Conservation (phyloP, 64 coral and sea anemone genomes). For the Dendronephthya gigantea region DNA sequence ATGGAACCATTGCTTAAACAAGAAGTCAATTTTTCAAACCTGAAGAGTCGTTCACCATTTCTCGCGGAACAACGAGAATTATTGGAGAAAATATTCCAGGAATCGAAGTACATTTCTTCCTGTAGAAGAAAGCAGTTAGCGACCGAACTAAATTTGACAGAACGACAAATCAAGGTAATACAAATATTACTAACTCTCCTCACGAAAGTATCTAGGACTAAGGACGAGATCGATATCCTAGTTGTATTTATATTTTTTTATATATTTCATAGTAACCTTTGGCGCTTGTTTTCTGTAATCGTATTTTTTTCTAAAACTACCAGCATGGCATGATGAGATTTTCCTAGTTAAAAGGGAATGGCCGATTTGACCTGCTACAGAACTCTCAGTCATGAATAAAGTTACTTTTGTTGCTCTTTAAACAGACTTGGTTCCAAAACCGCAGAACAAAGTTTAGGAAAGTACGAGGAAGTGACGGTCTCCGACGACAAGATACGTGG, state of each 20-base stretch:
- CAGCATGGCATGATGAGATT: no score
- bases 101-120: conserved; percentile 9
- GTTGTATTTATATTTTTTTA: no score
- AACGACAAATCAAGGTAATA: background rate
- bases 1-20: background rate
- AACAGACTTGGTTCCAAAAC: background rate
- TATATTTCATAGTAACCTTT: no score
- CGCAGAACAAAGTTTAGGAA: background rate
- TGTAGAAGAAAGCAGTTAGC: background rate
- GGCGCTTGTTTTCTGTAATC: no score
- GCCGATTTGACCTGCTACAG: no score
- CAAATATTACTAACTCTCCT: no score
- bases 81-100: background rate
- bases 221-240: no score
- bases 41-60: conserved; percentile 13
- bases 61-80: background rate
- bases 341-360: no score
- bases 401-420: background rate
- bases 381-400: background rate
- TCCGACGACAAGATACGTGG: conserved; percentile 15
- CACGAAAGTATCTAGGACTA: no score
- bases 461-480: background rate
- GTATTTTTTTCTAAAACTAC: no score
- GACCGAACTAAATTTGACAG: background rate
- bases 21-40: background rate